Evolutionary conservation across 1,140 invertebrate species (phyloP).

Genomic region (Zaprionus taronus): DNA sequence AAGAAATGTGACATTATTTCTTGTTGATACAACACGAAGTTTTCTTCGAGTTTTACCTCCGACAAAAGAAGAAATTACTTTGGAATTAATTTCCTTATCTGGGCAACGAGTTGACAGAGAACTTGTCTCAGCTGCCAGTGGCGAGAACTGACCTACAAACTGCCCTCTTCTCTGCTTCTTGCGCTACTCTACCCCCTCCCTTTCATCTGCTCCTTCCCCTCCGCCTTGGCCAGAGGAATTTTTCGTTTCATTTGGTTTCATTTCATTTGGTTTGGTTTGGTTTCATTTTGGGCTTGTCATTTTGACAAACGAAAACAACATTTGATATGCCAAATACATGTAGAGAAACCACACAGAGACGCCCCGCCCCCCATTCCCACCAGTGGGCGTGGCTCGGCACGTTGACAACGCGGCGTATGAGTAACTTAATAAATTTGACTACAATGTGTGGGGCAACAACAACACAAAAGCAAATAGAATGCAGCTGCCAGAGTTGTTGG

Average conservation of each 20-base stretch:
- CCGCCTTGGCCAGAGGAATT: constrained; percentile 21
- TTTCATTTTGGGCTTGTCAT: constrained; percentile 51
- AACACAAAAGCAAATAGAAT: constrained; percentile 73
- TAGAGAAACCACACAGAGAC: constrained; percentile 1
- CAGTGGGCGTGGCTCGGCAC: constrained; percentile 10
- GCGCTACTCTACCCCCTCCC: background rate
- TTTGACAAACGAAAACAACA: constrained; percentile 66
- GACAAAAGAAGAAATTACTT: background rate
- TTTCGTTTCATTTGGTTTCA: constrained; percentile 25
- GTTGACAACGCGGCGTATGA: constrained; percentile 62
- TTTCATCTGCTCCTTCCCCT: background rate
- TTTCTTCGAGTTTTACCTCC: constrained; percentile 2
- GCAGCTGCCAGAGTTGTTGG: constrained; percentile 22
- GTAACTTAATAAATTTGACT: constrained; percentile 83
- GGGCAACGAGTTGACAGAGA: background rate
- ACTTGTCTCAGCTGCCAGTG: background rate
- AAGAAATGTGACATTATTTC: constrained; percentile 12
- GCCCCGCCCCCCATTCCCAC: too few relatives aligned
- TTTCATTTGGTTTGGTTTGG: constrained; percentile 33
- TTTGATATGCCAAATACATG: constrained; percentile 63
- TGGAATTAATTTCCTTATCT: constrained; percentile 8
- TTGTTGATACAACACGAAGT: background rate
- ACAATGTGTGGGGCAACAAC: constrained; percentile 42
- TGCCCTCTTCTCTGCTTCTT: too few relatives aligned
- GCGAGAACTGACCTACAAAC: background rate